Conservation (phyloP, 2,888 invertebrate species). For the Ochropleura plecta region DNA sequence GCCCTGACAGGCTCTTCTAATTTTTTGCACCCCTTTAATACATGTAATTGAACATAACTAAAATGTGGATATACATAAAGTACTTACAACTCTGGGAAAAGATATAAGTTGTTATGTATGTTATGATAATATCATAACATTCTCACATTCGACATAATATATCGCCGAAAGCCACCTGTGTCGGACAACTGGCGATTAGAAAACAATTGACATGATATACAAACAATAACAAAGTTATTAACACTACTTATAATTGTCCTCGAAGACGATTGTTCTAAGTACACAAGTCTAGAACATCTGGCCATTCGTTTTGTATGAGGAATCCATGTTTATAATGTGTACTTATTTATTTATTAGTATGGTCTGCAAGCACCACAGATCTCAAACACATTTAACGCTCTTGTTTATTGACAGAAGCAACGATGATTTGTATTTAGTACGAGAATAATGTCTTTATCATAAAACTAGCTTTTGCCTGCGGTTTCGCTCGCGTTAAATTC, state of each 20-base stretch:
- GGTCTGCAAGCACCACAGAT: background rate
- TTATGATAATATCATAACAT: background rate
- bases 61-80: background rate
- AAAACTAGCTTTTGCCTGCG: too few relatives aligned
- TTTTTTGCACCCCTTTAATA: too few relatives aligned
- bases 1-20: too few relatives aligned
- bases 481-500: too few relatives aligned
- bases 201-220: slow-evolving; percentile 59
- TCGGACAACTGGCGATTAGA: slow-evolving; percentile 36
- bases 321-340: slow-evolving; percentile 18
- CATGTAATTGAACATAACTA: background rate
- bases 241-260: slow-evolving; percentile 48
- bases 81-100: background rate
- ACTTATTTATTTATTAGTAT: background rate
- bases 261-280: slow-evolving; percentile 34
- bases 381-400: background rate
- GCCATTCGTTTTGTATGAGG: background rate
- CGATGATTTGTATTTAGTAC: background rate
- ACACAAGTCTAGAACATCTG: slow-evolving; percentile 36
- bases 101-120: background rate
- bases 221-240: slow-evolving; percentile 57
- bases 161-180: slow-evolving; percentile 47
- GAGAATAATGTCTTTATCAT: background rate
- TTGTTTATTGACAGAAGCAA: background rate
- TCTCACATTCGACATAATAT: slow-evolving; percentile 3